Evolutionary conservation across 2,113 vertebrate species (phyloP).

Genomic region (Passer domesticus): DNA sequence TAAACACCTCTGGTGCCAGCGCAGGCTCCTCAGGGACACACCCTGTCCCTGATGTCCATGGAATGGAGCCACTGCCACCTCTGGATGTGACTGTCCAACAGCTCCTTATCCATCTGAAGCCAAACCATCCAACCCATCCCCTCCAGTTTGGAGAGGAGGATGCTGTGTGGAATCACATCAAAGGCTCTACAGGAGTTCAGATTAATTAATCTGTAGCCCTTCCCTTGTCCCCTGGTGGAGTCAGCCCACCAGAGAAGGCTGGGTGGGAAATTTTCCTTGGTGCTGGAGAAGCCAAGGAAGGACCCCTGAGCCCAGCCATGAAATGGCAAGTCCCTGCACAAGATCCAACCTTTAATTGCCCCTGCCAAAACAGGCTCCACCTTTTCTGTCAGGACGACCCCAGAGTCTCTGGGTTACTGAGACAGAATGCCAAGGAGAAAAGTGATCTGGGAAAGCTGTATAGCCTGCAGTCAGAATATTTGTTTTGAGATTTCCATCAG

Average conservation of each 20-base stretch:
- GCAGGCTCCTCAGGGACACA: neutral
- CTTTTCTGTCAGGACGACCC: neutral
- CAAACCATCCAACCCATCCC: neutral
- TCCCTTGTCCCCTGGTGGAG: neutral
- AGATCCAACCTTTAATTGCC: neutral
- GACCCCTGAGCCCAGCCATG: neutral
- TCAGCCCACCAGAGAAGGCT: neutral
- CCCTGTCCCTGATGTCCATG: neutral
- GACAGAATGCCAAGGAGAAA: neutral
- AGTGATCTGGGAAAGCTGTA: neutral
- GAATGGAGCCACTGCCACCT: neutral
- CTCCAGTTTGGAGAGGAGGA: neutral
- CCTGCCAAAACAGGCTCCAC: neutral
- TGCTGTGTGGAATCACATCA: neutral
- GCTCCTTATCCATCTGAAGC: accelerated
- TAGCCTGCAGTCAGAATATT: neutral
- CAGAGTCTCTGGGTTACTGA: neutral
- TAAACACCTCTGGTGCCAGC: neutral
- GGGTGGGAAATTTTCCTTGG: neutral
- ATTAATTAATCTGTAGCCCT: neutral
- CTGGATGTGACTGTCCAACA: neutral
- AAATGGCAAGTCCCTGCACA: neutral
- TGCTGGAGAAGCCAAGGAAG: neutral
- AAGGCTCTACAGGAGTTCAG: neutral
- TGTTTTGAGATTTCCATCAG: neutral